Evolutionary conservation across 2,888 invertebrate genomes (phyloP), one percentile per base, ranked within the genome.

Genomic region (Augochlorella aurata): DNA sequence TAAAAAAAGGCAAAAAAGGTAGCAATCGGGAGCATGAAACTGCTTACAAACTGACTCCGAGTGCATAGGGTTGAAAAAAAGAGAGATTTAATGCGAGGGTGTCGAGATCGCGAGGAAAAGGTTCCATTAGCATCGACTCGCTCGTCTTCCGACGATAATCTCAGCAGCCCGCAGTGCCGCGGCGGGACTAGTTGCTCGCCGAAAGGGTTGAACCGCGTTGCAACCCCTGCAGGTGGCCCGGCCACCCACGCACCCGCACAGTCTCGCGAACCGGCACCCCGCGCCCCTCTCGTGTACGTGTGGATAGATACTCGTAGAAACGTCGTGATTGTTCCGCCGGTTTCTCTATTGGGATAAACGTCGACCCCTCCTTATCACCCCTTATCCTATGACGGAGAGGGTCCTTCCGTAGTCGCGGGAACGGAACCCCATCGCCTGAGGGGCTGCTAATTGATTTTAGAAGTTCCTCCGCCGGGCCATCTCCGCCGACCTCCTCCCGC

Each of bases 391-490:
- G 86, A 88, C 82, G 85, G 79, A 85, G 80, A 86, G 89, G 82
- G 85, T 83, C 81, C 78, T 83, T 75, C 77, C 79, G 79, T 66
- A 82, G 81, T 89, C 86, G 84, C 86, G 85, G 84, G 84, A 88
- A 84, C 83, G 82, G 85, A 87, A 85, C 85, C 86, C 87, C 85
- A 82, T 76, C 79, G 89, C 90, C 90, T 88, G 85, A 91, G 91
- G 91, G 92, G 90, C 90, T 93, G 92, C 93, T 93, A 92, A 93
- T 93, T 93, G 93, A 93, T 93, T 93, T 93, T 92, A 90, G 90
- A 93, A 93, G 92, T 93, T 92, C 85, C 90, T 89, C 85, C 85
- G 85, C 82, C 84, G 85, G 84, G 79, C 84, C 79, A 74, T 80
- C 79, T 76, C 77, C 76, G 78, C 80, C 66, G 61, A 66, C 67